Evolutionary conservation across 92 coral and sea anemone species (phyloP), one percentile per base, ranked within the genome.

Genomic region (Porites lobata): DNA sequence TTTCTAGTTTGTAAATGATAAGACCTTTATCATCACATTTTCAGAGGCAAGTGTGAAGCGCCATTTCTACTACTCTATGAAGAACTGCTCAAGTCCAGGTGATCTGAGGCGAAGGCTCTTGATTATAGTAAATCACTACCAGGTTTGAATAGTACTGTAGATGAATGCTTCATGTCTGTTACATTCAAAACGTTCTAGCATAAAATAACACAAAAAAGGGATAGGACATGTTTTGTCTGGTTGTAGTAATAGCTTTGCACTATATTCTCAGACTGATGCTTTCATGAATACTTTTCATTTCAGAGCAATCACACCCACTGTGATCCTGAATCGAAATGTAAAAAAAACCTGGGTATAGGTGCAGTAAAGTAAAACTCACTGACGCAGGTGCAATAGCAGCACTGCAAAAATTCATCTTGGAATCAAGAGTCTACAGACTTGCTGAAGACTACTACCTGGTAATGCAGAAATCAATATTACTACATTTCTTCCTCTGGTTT

Each of bases 41-140:
- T 8, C 73, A 84, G 80, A 72, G 63, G 80, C 70, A 5, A 83
- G 87, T 26, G 87, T 83, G 1, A 83, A 83, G 56, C 32, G 72
- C 24, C 88, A 84, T 18, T 84, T 84, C 50, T 84, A 84, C 53
- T 84, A 71, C 20, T 14, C 88, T 2, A 84, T 84, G 88, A 84
- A 84, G 50, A 71, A 84, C 74, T 84, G 88, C 22, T 32, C 18
- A 3, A 47, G 82, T 71, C 47, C 79, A 59, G 80, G 43, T 21
- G 73, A 71, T 12, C 82, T 84, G 22, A 74, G 77, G 59, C 47
- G 51, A 43, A 62, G 74, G 14, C 73, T 84, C 2, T 22, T 84
- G 71, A 73, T 70, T 8, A 21, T 59, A 43, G 62, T 84, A 29
- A 64, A 58, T 63, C 88, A 84, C n/a, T 84, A 84, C 64, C 72